These are phyloP conservation scores for Palaemon carinicauda DNA, from an alignment of 1,140 invertebrate genomes.

Conservation along the genomic window DNA sequence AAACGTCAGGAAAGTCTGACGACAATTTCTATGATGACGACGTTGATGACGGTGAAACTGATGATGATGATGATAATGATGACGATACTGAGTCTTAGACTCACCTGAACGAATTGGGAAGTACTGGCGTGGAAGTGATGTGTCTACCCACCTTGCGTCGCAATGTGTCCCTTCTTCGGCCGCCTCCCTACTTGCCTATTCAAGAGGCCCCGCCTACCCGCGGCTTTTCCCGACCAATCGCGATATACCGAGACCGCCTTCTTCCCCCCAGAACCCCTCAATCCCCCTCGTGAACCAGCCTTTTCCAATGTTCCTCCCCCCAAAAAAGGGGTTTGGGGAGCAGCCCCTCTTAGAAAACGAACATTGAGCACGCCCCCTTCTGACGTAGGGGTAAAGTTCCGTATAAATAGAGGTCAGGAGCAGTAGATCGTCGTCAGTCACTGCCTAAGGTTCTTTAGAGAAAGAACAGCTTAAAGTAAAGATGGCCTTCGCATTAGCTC, in stretches of 20 bases:
- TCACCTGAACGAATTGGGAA: constrained; percentile 35
- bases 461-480: constrained; percentile 31
- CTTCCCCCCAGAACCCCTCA: not conserved
- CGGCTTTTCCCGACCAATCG: constrained; percentile 1
- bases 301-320: no score
- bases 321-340: no score
- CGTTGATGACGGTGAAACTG: no score
- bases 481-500: constrained; percentile 43
- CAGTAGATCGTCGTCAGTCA: constrained; percentile 21
- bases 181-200: not conserved
- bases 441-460: constrained; percentile 27
- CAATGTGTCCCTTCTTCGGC: constrained; percentile 10
- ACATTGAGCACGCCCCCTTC: no score
- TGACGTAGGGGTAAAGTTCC: not conserved
- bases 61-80: no score
- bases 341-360: no score
- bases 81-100: not conserved
- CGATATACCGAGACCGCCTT: not conserved
- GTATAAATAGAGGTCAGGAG: constrained; percentile 41
- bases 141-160: not conserved
- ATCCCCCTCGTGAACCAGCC: not conserved
- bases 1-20: no score
- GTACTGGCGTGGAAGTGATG: constrained; percentile 30
- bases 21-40: no score
- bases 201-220: not conserved